Base-by-base conservation (phyloP, 2,888 invertebrate species). In the Noctua janthe region DNA sequence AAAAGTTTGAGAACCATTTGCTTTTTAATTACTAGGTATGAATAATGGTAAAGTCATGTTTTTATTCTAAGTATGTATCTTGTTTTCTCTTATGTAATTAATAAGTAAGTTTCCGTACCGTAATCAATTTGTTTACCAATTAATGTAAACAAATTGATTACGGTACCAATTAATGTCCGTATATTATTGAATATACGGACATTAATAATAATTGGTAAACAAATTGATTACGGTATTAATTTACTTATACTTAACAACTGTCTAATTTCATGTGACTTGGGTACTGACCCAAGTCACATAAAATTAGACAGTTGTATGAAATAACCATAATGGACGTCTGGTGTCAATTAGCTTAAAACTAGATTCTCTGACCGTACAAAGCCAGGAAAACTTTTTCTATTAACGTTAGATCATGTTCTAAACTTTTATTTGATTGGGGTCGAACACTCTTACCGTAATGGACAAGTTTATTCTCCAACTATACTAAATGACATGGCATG, bases 1-100 rank as follows among this genome's bases (percentile, higher is more conserved):
- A 13, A 17, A 86, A 74, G 39, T 76, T 83, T 74, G n/a, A 64
- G 74, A 10, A 69, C 20, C 67, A 75, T 83, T 82, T 83, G 51
- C 35, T 74, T 74, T 82, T 74, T 74, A 81, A 81, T 85, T 2
- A 10, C 6, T 23, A 17, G 3, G 35, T 73, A 56, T 69, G 49
- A 67, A 71, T 84, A 7, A 51, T 72, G 29, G 10, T 17, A 7
- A 35, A 66, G 11, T 49, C 66, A 39, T 66, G 39, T 66, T 66
- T 39, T 66, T 66, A 13, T 56, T 56, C 56, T 23, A 10, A 54
- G 54, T 54, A 54, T 54, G 54, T 54, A 54, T 23, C 54, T 54
- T 23, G 54, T 54, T 23, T 54, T 54, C 54, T 49, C 49, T 49
- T 43, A 29, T 29, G 29, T 29, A 29, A 29, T 29, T 29, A 29